Evolutionary conservation across 2,797 vertebrate species (phyloP).

Genomic region (Stomatorhinus walkeri): DNA sequence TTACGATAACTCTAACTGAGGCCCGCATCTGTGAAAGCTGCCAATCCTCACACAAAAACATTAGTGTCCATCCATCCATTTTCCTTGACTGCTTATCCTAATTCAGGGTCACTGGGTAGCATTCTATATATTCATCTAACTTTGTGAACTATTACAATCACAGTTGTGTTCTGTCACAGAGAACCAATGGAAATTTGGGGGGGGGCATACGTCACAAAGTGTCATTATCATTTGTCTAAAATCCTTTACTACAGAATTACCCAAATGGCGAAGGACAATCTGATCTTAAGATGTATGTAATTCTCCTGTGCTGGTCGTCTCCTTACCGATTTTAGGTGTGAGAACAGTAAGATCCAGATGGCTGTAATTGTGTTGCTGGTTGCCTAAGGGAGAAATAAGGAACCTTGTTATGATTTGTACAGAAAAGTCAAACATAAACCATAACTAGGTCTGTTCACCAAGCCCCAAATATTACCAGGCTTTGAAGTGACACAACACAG

Average conservation of each 20-base stretch:
- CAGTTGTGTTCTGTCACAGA: neutral
- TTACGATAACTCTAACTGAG: neutral
- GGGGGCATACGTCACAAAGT: neutral
- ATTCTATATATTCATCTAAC: neutral
- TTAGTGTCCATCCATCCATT: neutral
- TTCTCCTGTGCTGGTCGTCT: neutral
- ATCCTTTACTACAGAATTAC: neutral
- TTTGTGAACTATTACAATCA: neutral
- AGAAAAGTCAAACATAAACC: neutral
- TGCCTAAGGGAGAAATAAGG: constrained; percentile 64
- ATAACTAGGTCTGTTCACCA: neutral
- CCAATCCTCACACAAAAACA: neutral
- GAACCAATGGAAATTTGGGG: neutral
- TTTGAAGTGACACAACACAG: neutral
- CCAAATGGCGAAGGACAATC: neutral
- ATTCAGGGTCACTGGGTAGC: neutral
- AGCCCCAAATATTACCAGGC: neutral
- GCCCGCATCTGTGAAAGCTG: neutral
- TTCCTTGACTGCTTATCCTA: neutral
- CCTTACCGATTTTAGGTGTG: constrained; percentile 88
- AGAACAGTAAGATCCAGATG: constrained; percentile 82
- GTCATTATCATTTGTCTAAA: neutral
- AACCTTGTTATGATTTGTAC: constrained; percentile 32
- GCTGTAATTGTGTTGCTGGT: constrained; percentile 85
- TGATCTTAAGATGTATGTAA: neutral